A percentile compares a stretch with the other conserved stretches of the same genome.
phyloP scores from a whole-genome alignment of 1,140 invertebrate genomes.

The Lepidurus arcticus region DNA sequence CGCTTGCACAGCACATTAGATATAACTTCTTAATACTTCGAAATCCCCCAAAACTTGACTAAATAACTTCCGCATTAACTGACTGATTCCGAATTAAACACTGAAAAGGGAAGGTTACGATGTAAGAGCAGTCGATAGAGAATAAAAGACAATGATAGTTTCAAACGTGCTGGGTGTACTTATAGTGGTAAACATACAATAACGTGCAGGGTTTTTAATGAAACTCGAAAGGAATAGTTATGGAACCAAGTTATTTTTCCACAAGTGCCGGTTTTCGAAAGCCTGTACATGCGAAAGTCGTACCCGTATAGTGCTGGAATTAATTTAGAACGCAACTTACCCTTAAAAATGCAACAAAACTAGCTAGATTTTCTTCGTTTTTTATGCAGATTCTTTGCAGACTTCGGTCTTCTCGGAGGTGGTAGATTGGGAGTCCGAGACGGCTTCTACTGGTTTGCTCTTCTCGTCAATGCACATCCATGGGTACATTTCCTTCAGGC shows the following conservation, averaged over 20 bases:
- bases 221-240: neutral
- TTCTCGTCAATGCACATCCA: slow-evolving; percentile 37
- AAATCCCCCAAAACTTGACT: no score
- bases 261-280: neutral
- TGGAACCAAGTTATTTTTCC: neutral
- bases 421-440: slow-evolving; percentile 32
- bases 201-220: neutral
- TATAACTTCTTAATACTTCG: no score
- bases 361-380: neutral
- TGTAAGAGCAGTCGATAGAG: no score
- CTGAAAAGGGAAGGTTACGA: no score
- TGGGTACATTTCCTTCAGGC: slow-evolving; percentile 36
- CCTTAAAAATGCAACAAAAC: neutral
- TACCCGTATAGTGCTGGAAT: neutral
- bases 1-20: no score
- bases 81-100: no score
- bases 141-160: no score
- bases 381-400: slow-evolving; percentile 26
- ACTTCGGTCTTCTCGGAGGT: slow-evolving; percentile 34
- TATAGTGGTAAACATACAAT: neutral
- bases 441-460: slow-evolving; percentile 5
- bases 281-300: neutral
- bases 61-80: no score
- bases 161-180: slow-evolving; percentile 3
- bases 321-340: neutral